These are phyloP conservation scores for Balearica regulorum DNA, from an alignment of 2,797 vertebrate species.

Conservation along the genomic window DNA sequence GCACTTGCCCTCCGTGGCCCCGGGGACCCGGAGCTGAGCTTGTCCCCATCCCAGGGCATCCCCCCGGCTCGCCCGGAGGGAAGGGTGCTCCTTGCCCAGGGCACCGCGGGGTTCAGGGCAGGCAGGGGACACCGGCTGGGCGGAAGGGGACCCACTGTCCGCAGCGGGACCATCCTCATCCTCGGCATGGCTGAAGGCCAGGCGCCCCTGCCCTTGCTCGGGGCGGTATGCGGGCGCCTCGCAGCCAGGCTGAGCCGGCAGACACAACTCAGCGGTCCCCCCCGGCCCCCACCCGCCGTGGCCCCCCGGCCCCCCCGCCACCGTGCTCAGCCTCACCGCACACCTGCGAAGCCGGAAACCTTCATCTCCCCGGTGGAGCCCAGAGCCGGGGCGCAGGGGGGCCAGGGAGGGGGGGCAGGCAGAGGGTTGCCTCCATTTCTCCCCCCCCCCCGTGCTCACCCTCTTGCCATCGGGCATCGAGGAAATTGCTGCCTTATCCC, in stretches of 20 bases:
- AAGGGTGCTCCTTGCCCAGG: neutral
- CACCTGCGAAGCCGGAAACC: neutral
- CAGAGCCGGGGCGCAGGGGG: neutral
- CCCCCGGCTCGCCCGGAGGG: rapidly evolving
- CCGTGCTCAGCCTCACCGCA: neutral
- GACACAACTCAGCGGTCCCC: rapidly evolving
- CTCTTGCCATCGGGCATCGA: rapidly evolving
- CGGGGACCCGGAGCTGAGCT: neutral
- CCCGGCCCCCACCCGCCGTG: neutral
- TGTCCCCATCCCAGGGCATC: neutral
- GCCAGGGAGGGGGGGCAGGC: neutral
- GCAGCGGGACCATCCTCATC: neutral
- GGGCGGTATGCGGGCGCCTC: neutral
- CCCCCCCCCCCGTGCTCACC: neutral
- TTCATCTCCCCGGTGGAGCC: neutral
- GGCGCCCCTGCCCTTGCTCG: neutral
- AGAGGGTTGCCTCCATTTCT: rapidly evolving
- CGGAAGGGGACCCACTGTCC: neutral
- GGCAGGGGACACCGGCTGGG: rapidly evolving
- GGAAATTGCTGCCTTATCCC: neutral
- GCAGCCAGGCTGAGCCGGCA: neutral
- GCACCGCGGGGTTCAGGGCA: rapidly evolving
- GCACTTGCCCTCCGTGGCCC: rapidly evolving
- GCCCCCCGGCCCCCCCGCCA: neutral
- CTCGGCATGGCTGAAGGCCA: rapidly evolving